These are phyloP conservation scores for Calephelis nemesis DNA, from an alignment of 1,140 invertebrate species.

Conservation along the genomic window DNA sequence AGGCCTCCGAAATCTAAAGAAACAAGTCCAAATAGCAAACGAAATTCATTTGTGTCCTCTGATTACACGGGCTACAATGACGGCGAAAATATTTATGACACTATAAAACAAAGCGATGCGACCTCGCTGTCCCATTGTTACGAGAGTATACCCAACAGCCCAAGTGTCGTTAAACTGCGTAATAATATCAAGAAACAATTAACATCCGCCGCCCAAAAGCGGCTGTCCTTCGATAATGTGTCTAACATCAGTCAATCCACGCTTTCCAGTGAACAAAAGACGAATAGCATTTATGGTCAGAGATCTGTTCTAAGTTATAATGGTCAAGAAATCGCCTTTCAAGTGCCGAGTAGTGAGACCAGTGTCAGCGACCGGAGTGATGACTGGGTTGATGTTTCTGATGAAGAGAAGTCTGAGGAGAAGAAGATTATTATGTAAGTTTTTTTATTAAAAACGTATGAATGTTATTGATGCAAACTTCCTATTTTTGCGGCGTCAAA, in stretches of 20 bases:
- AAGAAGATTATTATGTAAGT: constrained; percentile 77
- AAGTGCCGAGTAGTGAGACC: constrained; percentile 71
- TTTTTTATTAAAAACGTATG: background rate
- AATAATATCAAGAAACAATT: constrained; percentile 62
- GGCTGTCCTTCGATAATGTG: constrained; percentile 67
- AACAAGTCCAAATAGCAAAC: constrained; percentile 55
- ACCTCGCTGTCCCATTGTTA: constrained; percentile 80
- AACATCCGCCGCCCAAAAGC: constrained; percentile 57
- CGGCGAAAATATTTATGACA: constrained; percentile 81
- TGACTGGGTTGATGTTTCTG: constrained; percentile 84
- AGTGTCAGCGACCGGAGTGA: constrained; percentile 80
- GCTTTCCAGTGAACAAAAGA: constrained; percentile 83
- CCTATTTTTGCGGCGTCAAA: too few species aligned
- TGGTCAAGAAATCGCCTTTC: constrained; percentile 72
- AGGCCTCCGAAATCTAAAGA: constrained; percentile 53
- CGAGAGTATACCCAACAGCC: constrained; percentile 79
- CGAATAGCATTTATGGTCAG: constrained; percentile 83
- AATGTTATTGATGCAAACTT: background rate
- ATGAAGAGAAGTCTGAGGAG: constrained; percentile 74
- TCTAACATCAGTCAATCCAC: constrained; percentile 80
- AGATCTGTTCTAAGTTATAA: constrained; percentile 78
- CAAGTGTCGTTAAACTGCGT: constrained; percentile 65
- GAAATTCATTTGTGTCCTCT: constrained; percentile 53
- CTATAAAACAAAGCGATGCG: constrained; percentile 77
- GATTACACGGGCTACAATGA: constrained; percentile 70